These are phyloP conservation scores for Fabriciana adippe DNA, from an alignment of 2,888 invertebrate species.

Conservation along the genomic window DNA sequence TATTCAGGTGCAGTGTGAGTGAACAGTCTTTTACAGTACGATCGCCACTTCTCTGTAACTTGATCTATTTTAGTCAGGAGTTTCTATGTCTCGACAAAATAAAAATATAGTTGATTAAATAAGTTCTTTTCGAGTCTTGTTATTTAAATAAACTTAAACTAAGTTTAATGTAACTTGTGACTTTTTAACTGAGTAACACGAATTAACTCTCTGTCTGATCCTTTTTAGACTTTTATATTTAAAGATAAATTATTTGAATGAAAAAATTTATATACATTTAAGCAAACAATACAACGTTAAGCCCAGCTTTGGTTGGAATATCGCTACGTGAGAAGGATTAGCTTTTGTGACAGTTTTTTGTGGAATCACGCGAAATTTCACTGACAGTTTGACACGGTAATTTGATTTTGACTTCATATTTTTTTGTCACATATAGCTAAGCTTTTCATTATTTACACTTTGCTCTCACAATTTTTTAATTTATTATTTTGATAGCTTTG, in stretches of 20 bases:
- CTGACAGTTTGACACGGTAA: constrained; percentile 32
- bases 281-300: constrained; percentile 3
- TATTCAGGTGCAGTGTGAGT: too few relatives aligned
- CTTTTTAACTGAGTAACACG: neutral
- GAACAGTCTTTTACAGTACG: too few relatives aligned
- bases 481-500: too few relatives aligned
- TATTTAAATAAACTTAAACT: too few relatives aligned
- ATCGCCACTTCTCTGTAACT: too few relatives aligned
- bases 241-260: neutral
- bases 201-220: neutral
- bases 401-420: constrained; percentile 23
- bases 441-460: too few relatives aligned
- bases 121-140: too few relatives aligned
- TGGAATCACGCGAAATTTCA: constrained; percentile 21
- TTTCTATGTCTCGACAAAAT: too few relatives aligned
- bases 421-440: neutral
- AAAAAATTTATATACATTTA: neutral
- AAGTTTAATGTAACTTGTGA: too few relatives aligned
- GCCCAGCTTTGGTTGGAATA: constrained; percentile 7
- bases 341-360: constrained; percentile 23
- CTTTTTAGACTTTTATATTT: neutral
- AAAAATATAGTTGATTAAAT: too few relatives aligned
- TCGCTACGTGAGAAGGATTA: constrained; percentile 24
- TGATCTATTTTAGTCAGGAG: too few relatives aligned
- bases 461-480: too few relatives aligned